Evolutionary conservation across 2,888 invertebrate genomes (phyloP), one percentile per base, ranked within the genome.

Genomic region (Carterocephalus palaemon): DNA sequence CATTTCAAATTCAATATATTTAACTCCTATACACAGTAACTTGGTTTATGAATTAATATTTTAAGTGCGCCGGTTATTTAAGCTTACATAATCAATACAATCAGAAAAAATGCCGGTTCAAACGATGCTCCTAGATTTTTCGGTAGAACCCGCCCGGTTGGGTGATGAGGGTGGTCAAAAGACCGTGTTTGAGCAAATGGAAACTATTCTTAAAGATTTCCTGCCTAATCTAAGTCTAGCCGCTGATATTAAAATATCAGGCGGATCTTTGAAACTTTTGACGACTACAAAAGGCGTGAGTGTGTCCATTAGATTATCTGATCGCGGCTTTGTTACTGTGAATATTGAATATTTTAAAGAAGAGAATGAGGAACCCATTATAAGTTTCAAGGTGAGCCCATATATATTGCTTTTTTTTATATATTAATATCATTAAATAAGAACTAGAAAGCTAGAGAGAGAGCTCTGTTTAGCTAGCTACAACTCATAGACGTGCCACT

Each of bases 341-440:
- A 95, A 94, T 72, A 90, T 95, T 64, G 95, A 95, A 68, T 95
- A 93, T 81, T 95, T 90, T 71, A 91, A 92, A 69, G 90, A 89
- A 48, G 92, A 93, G 46, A 90, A 90, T 52, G 92, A 93, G 64
- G 91, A 92, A 53, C 91, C 92, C 23, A 69, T 93, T 48, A 84
- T 95, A 60, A 90, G 89, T 56, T 92, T 92, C 76, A 94, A 95
- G 91, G 95, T 95, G 90, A 79, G 75, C 49, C 48, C 38, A 53
- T 29, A n/a, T n/a, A n/a, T n/a, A n/a, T n/a, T n/a, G n/a, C n/a
- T n/a, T n/a, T n/a, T n/a, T n/a, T n/a, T n/a, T n/a, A n/a, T n/a
- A n/a, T n/a, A n/a, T n/a, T n/a, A n/a, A n/a, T n/a, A n/a, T n/a
- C n/a, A n/a, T n/a, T n/a, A n/a, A n/a, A n/a, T n/a, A n/a, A n/a